These are phyloP conservation scores for Brachionus angularis DNA, from an alignment of 1,140 invertebrate genomes.

Conservation along the genomic window DNA sequence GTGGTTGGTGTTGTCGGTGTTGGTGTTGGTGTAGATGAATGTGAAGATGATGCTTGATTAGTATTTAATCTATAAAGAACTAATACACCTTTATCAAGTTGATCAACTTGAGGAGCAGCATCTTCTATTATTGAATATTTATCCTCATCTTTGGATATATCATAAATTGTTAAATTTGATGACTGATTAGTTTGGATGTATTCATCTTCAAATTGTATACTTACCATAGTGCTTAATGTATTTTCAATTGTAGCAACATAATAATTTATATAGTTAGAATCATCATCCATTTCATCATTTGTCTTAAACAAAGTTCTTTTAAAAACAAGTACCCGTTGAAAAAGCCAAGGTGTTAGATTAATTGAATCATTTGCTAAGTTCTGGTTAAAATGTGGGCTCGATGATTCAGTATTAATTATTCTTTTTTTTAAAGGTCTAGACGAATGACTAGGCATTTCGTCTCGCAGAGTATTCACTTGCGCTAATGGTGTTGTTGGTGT, in stretches of 20 bases:
- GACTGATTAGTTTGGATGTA: not conserved
- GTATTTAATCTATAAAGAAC: constrained; percentile 17
- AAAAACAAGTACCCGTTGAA: constrained; percentile 4
- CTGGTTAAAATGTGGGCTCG: not conserved
- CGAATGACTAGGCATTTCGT: not conserved
- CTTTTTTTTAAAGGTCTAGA: constrained; percentile 34
- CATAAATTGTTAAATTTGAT: not conserved
- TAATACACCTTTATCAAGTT: constrained; percentile 12
- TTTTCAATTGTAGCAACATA: constrained; percentile 1
- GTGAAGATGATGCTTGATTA: not conserved
- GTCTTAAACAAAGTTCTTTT: not conserved
- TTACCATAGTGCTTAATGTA: not conserved
- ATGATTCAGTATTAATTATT: constrained; percentile 9
- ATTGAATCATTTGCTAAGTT: not conserved
- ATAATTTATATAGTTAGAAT: constrained; percentile 17
- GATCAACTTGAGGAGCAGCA: not conserved
- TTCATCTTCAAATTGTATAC: not conserved
- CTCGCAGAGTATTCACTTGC: too few relatives aligned
- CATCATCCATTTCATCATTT: constrained; percentile 1
- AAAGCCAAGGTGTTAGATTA: constrained; percentile 5
- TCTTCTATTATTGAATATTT: constrained; percentile 27
- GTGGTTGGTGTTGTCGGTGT: not conserved
- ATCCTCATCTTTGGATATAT: constrained; percentile 27
- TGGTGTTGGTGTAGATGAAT: constrained; percentile 28
- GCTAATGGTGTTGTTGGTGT: too few relatives aligned